These are phyloP conservation scores for Pelusios castaneus DNA, from an alignment of 2,113 vertebrate genomes.

Conservation along the genomic window DNA sequence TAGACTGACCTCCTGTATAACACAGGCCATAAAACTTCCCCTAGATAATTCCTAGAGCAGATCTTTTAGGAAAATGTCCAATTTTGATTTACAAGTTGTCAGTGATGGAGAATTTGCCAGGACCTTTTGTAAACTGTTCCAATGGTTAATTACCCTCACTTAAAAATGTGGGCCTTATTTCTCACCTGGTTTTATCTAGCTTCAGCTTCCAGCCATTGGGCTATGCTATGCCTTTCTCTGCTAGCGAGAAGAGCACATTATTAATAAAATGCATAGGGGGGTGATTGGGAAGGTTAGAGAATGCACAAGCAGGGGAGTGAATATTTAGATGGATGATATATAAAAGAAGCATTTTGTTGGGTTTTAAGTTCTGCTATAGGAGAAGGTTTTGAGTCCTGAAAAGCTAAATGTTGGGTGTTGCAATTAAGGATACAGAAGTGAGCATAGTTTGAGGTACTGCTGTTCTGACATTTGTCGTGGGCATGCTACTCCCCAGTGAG, in stretches of 20 bases:
- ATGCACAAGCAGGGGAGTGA: not conserved
- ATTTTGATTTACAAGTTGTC: not conserved
- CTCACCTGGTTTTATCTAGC: not conserved
- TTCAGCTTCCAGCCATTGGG: not conserved
- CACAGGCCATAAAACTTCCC: not conserved
- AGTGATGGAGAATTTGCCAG: not conserved
- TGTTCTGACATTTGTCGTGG: not conserved
- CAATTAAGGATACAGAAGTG: not conserved
- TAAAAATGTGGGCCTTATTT: not conserved
- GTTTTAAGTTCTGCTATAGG: not conserved
- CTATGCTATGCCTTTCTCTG: not conserved
- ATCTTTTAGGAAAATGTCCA: not conserved
- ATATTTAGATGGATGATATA: not conserved
- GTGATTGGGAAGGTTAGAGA: constrained; percentile 9
- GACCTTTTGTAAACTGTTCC: not conserved
- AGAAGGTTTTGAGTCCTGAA: constrained; percentile 14
- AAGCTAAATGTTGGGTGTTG: not conserved
- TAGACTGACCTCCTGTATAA: not conserved
- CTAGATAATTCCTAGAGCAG: not conserved
- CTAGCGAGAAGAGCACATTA: not conserved
- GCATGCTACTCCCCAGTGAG: not conserved
- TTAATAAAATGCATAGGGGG: not conserved
- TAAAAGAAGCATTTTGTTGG: not conserved
- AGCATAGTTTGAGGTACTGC: not conserved
- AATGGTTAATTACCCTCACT: not conserved